Evolutionary conservation across 2,888 invertebrate genomes (phyloP).

Genomic region (Gryllus longicercus): DNA sequence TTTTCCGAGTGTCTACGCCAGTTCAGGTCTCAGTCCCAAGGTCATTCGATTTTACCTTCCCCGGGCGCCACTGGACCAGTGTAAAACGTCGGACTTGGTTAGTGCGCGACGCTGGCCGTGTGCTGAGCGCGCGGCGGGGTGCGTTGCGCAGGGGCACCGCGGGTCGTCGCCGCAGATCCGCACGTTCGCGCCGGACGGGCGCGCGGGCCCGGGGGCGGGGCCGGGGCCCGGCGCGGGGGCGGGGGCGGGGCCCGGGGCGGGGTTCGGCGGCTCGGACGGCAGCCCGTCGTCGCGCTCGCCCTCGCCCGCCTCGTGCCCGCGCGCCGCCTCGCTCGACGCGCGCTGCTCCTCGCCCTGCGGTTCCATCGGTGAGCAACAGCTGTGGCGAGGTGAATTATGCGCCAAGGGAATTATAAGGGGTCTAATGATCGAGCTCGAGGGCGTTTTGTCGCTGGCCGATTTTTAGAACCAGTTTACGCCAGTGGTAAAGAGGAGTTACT

Average conservation of each 20-base stretch:
- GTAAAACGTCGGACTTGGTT: too few relatives aligned
- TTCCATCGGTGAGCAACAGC: constrained; percentile 40
- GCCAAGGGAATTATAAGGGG: too few relatives aligned
- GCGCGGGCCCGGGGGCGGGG: constrained; percentile 41
- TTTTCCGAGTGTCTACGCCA: too few relatives aligned
- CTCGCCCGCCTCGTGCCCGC: constrained; percentile 31
- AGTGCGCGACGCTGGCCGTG: too few relatives aligned
- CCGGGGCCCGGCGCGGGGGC: not conserved
- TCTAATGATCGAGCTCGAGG: too few relatives aligned
- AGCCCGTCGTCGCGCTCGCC: constrained; percentile 29
- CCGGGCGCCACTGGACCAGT: too few relatives aligned
- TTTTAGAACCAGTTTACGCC: too few relatives aligned
- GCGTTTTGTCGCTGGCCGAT: too few relatives aligned
- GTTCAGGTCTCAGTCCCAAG: too few relatives aligned
- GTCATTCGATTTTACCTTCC: too few relatives aligned
- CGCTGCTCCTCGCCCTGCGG: constrained; percentile 57
- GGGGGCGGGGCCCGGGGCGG: not conserved
- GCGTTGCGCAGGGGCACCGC: constrained; percentile 59
- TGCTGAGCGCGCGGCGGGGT: not conserved
- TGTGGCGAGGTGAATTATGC: too few relatives aligned
- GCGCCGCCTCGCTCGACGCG: constrained; percentile 45
- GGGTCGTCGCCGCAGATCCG: constrained; percentile 81
- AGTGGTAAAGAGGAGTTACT: too few relatives aligned
- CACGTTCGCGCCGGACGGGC: constrained; percentile 78
- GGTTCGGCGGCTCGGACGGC: not conserved